These are phyloP conservation scores for Eupithecia subfuscata DNA, from an alignment of 2,888 invertebrate species.

Conservation along the genomic window DNA sequence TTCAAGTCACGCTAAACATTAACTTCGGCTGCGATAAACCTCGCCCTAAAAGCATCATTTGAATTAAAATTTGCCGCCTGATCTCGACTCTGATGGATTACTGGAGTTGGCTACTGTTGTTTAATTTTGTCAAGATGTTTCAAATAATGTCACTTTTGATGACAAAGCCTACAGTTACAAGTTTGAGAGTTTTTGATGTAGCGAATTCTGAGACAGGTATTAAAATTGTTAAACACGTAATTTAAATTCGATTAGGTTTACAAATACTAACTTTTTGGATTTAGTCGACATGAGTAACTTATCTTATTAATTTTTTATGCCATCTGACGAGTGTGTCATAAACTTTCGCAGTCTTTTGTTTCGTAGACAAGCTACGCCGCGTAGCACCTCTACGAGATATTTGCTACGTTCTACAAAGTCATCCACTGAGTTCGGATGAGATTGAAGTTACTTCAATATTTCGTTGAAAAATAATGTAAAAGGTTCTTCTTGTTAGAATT, in stretches of 20 bases:
- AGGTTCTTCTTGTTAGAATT: background rate
- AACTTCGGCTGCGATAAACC: constrained; percentile 79
- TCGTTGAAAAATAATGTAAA: background rate
- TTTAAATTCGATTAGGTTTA: constrained; percentile 6
- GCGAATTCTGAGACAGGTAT: constrained; percentile 25
- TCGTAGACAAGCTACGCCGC: constrained; percentile 10
- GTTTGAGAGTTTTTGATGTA: constrained; percentile 24
- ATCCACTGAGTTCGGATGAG: background rate
- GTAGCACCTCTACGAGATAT: constrained; percentile 17
- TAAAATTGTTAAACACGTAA: constrained; percentile 27
- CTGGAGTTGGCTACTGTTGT: constrained; percentile 60
- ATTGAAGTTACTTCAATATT: background rate
- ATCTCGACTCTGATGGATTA: constrained; percentile 82
- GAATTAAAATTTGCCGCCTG: constrained; percentile 83
- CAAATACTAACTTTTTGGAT: background rate
- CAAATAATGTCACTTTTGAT: constrained; percentile 33
- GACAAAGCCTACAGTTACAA: constrained; percentile 25
- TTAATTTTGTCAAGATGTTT: constrained; percentile 37
- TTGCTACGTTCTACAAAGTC: background rate
- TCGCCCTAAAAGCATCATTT: constrained; percentile 76
- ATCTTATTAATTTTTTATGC: background rate
- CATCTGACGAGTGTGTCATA: background rate
- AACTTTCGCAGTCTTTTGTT: background rate
- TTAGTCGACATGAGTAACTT: background rate
- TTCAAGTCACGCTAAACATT: constrained; percentile 83